These are phyloP conservation scores for Paguma larvata DNA, from an alignment of 2,797 vertebrate species.

Conservation along the genomic window DNA sequence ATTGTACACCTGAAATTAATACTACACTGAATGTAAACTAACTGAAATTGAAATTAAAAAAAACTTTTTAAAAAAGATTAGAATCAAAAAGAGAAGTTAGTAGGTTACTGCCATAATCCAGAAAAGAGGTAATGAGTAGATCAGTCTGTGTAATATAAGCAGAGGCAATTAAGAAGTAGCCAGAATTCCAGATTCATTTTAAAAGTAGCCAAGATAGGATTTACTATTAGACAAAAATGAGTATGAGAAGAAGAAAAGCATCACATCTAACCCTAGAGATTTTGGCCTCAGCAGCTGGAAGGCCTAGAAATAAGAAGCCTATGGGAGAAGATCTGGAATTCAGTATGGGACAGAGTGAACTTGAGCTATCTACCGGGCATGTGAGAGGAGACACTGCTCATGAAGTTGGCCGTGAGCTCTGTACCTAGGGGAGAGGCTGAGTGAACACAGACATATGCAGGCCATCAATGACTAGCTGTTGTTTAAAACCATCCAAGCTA, in stretches of 20 bases:
- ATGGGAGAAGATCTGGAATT: not conserved
- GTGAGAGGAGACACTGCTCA: not conserved
- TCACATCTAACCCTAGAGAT: not conserved
- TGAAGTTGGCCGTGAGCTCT: not conserved
- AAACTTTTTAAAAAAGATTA: not conserved
- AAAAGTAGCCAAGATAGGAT: not conserved
- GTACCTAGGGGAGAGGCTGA: not conserved
- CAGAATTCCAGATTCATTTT: not conserved
- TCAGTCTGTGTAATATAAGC: not conserved
- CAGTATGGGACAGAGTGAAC: not conserved
- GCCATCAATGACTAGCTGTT: not conserved
- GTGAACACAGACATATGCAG: not conserved
- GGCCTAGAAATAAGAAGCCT: not conserved
- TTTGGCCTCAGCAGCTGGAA: not conserved
- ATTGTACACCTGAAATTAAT: not conserved
- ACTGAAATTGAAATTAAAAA: not conserved
- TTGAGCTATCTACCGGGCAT: not conserved
- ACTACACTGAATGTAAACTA: not conserved
- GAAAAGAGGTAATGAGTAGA: not conserved
- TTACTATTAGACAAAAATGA: not conserved
- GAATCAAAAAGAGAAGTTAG: not conserved
- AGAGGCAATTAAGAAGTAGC: not conserved
- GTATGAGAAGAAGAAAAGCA: not conserved
- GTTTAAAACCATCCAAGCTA: not conserved
- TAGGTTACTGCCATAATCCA: not conserved